Base-by-base conservation (phyloP, 2,113 vertebrate genomes). In the Murina feae region DNA sequence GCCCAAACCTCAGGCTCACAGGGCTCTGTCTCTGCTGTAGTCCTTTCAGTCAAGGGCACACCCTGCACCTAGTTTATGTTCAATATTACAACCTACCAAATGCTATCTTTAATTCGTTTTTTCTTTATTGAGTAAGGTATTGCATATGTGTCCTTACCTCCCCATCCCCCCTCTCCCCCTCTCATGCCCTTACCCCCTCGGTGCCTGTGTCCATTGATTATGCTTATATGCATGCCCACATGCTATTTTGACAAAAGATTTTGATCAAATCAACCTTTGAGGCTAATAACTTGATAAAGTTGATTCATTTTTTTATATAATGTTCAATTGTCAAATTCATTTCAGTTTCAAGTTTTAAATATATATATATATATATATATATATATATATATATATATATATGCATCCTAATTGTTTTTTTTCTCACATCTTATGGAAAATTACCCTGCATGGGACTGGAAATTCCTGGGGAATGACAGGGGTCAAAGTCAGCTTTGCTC, bases 211-310 rank as follows among this genome's bases (percentile, higher is more conserved):
- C 42, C 42, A 42, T 42, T 42, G 42, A 9, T 42, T 42, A 42
- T 42, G 42, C 42, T 42, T 42, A 42, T 42, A 42, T 42, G 42
- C 42, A 42, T 42, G 42, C 42, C 20, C 30, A 11, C 21, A 35
- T 90, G 81, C 66, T 20, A 71, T 95, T 94, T 96, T 95, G 44
- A 91, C 86, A 95, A 96, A 87, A 9, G 3, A 23, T 95, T 96
- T 95, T n/a, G 39, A 82, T 78, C 89, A 47, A 90, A 94, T 90
- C 76, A 91, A 80, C 0, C 2, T 94, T 79, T 95, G 6, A 25
- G 37, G 47, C 37, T 75, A 97, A 87, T 89, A 94, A 47, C 25
- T 66, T 95, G 42, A 49, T 66, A 89, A 96, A 96, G 53, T 79
- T 35, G 30, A 63, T 51, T 4, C 44, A 30, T 71, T 89, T 83